Conservation (phyloP, 2,113 vertebrate species). For the Ascaphus truei region DNA sequence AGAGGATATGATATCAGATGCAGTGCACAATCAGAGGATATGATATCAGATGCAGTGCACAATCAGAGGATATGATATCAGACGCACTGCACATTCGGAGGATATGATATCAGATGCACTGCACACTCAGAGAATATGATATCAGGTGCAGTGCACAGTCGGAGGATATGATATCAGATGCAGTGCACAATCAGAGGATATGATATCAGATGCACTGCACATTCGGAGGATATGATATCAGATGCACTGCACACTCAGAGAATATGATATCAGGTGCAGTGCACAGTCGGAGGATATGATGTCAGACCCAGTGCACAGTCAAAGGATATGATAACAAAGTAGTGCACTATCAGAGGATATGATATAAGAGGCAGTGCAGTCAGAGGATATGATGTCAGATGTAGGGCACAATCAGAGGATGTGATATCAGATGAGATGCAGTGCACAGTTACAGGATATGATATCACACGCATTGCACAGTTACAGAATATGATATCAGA, state of each 20-base stretch:
- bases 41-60: not conserved
- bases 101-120: not conserved
- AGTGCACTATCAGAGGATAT: too few species aligned
- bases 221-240: constrained; percentile 3
- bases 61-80: not conserved
- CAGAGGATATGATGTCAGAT: not conserved
- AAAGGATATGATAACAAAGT: too few species aligned
- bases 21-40: not conserved
- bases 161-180: too few species aligned
- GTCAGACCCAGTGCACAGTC: constrained; percentile 1
- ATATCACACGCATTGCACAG: not conserved
- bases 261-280: constrained; percentile 1
- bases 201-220: not conserved
- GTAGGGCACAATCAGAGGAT: not conserved
- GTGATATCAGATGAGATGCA: not conserved
- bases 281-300: not conserved
- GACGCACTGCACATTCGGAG: not conserved
- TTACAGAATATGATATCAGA: not conserved
- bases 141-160: constrained; percentile 31
- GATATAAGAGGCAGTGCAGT: too few species aligned
- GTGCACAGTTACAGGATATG: not conserved
- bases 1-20: not conserved
- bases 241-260: constrained; percentile 1
- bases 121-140: not conserved
- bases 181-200: not conserved